Percentiles rank a stretch among this genome's conserved stretches.
These are phyloP conservation scores for Hedychridium roseum DNA, from an alignment of 2,888 invertebrate species.

Conservation along the genomic window DNA sequence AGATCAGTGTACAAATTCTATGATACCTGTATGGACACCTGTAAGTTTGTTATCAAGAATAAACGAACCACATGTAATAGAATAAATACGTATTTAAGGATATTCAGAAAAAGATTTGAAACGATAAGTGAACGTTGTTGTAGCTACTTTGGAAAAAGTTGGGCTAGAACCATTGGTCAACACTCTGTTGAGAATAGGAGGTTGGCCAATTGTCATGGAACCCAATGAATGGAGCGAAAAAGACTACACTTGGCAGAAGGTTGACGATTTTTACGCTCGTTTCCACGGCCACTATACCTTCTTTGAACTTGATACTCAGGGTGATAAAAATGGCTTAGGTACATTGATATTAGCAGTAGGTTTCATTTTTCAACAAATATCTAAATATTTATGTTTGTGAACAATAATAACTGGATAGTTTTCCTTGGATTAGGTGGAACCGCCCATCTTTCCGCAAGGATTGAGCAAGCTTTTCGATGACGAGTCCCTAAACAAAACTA, in stretches of 20 bases:
- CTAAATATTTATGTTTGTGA: background rate
- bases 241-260: constrained; percentile 31
- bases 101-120: no score
- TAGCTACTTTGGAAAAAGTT: no score
- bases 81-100: no score
- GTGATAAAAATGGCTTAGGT: background rate
- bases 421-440: background rate
- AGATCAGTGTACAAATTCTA: no score
- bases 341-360: background rate
- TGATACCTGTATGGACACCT: no score
- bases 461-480: no score
- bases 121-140: no score
- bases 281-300: constrained; percentile 24
- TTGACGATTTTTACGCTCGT: constrained; percentile 29
- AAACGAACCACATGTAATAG: no score
- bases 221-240: constrained; percentile 31
- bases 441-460: background rate
- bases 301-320: background rate
- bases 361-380: background rate
- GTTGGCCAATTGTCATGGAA: constrained; percentile 38
- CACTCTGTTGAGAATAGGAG: no score
- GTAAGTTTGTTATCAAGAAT: no score
- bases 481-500: no score
- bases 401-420: background rate
- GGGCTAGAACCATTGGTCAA: no score